These are phyloP conservation scores for Helicoverpa armigera DNA, from an alignment of 1,140 invertebrate species.

Conservation along the genomic window DNA sequence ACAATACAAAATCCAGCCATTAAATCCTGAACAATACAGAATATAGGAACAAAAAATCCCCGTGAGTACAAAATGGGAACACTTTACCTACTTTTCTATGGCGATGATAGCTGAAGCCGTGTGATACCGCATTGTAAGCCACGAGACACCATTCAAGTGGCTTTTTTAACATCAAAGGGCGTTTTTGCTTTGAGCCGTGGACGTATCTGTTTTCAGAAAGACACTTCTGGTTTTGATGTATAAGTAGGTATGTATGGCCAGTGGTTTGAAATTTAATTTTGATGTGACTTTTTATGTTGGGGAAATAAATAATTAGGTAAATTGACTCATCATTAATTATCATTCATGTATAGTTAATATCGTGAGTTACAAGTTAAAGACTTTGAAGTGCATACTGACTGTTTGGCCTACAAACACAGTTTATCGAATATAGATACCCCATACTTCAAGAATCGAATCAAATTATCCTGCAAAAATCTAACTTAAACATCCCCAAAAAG, in stretches of 20 bases:
- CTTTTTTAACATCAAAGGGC: conserved; percentile 55
- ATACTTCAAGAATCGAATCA: too few species aligned
- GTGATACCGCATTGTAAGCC: conserved; percentile 45
- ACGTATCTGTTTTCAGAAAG: conserved; percentile 40
- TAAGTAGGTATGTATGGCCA: background rate
- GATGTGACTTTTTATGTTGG: too few species aligned
- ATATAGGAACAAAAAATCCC: conserved; percentile 38
- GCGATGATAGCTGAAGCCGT: conserved; percentile 43
- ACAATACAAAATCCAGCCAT: conserved; percentile 39
- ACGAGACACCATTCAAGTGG: conserved; percentile 54
- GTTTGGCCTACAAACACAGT: too few species aligned
- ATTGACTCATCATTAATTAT: too few species aligned
- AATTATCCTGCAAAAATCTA: background rate
- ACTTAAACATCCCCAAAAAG: background rate
- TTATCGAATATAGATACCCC: too few species aligned
- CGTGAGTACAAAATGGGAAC: conserved; percentile 45
- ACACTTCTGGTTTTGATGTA: conserved; percentile 39
- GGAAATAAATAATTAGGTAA: too few species aligned
- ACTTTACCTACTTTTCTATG: conserved; percentile 49
- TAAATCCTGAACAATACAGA: conserved; percentile 32
- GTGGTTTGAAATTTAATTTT: too few species aligned
- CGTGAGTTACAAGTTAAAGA: too few species aligned
- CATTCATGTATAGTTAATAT: too few species aligned
- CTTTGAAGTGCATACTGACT: too few species aligned
- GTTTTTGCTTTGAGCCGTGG: conserved; percentile 51